These are phyloP conservation scores for Formica exsecta DNA, from an alignment of 1,140 invertebrate species.

Conservation along the genomic window DNA sequence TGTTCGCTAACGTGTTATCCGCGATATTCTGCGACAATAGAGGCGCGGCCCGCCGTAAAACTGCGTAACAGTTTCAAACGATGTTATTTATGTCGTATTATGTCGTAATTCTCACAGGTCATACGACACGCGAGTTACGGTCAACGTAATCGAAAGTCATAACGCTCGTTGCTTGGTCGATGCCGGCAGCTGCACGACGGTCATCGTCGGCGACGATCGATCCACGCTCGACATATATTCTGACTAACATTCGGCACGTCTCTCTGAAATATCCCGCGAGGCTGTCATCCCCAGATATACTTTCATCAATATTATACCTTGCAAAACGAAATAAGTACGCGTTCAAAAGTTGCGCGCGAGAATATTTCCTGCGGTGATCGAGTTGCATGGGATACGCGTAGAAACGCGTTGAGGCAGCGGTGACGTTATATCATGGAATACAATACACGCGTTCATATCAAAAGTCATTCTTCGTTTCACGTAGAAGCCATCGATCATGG, in stretches of 20 bases:
- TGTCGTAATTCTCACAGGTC: background rate
- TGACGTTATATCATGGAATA: background rate
- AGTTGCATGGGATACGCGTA: background rate
- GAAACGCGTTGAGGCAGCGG: background rate
- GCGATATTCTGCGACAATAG: constrained; percentile 13
- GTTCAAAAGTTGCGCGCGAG: background rate
- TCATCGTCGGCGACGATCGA: constrained; percentile 1
- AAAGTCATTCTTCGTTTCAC: too few relatives aligned
- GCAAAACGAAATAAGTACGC: background rate
- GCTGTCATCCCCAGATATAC: constrained; percentile 20
- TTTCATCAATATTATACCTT: background rate
- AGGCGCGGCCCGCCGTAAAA: background rate
- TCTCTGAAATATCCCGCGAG: constrained; percentile 34
- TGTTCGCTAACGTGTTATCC: constrained; percentile 10
- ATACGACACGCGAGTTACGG: background rate
- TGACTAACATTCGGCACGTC: constrained; percentile 7
- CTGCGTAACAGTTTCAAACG: background rate
- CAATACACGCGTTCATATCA: background rate
- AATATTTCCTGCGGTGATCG: background rate
- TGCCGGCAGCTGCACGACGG: background rate
- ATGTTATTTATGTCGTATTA: constrained; percentile 23
- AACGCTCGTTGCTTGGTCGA: background rate
- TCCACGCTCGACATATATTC: background rate
- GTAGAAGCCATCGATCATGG: too few relatives aligned
- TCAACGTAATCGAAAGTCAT: constrained; percentile 36